Conservation (phyloP, 2,797 vertebrate genomes). For the Labroides dimidiatus region DNA sequence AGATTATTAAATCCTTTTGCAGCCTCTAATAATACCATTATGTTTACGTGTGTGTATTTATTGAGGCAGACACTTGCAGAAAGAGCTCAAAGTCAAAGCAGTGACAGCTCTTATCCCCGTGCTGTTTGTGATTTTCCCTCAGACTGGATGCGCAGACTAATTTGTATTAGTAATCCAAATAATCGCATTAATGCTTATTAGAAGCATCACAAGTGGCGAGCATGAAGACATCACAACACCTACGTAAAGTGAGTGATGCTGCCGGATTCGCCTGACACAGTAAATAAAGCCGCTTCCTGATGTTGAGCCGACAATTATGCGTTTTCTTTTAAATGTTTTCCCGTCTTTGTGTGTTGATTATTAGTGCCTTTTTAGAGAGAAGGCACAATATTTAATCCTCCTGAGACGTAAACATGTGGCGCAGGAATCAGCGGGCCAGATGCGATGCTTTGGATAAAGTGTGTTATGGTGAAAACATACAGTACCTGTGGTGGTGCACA, state of each 20-base stretch:
- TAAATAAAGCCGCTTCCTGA: conserved; percentile 51
- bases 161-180: conserved; percentile 87
- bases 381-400: conserved; percentile 5
- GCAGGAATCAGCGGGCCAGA: conserved; percentile 27
- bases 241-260: conserved; percentile 67
- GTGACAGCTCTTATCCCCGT: conserved; percentile 71
- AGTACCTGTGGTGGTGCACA: conserved; percentile 40
- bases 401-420: conserved; percentile 18
- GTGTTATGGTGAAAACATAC: conserved; percentile 23
- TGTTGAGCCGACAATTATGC: conserved; percentile 54
- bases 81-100: conserved; percentile 63
- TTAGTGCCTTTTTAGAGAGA: conserved; percentile 35
- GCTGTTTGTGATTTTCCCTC: conserved; percentile 68
- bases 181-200: conserved; percentile 87
- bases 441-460: conserved; percentile 30
- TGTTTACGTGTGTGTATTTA: conserved; percentile 48
- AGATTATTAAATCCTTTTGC: conserved; percentile 74
- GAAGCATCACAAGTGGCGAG: conserved; percentile 79
- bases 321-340: conserved; percentile 29
- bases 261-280: conserved; percentile 48
- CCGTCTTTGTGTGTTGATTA: conserved; percentile 50
- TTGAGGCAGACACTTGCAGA: conserved; percentile 61
- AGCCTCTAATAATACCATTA: conserved; percentile 74
- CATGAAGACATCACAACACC: conserved; percentile 85
- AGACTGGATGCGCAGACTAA: conserved; percentile 78